Base-by-base conservation (phyloP, 2,797 vertebrate genomes). In the Champsocephalus gunnari region DNA sequence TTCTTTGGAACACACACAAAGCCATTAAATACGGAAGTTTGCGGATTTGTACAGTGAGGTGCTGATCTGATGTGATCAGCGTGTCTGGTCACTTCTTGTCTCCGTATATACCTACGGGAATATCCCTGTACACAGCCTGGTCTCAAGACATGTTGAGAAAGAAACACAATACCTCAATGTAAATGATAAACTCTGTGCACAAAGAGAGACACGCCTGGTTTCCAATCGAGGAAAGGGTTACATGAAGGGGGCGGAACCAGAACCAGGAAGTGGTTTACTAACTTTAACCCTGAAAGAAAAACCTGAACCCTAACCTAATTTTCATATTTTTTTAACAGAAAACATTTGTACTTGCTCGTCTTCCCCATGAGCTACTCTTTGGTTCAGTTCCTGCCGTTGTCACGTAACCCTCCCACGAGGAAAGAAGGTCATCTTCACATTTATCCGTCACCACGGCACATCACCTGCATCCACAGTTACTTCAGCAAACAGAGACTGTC, bases 1-100 rank as follows among this genome's bases (percentile, higher is more conserved):
- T 79, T 93, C 89, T 93, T 94, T 93, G 91, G 92, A 87, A 89
- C 88, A 88, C 50, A 50, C 44, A 84, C 28, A 72, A 71, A 81
- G 19, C 41, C 55, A 69, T 81, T 89, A 84, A 89, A 87, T 80
- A 83, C 85, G 32, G 44, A 86, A 84, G 53, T 62, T 82, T 78
- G 57, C 59, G 62, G 56, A 75, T 81, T 83, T 80, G 59, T 77
- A 76, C 64, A 69, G 67, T 62, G 41, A 64, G 72, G 50, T 57
- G 79, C 80, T 70, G 80, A 61, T 70, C 61, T 65, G 70, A 61
- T 60, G 49, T 63, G 81, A 88, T 85, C 69, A 67, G 74, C 77
- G 76, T 4, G n/a, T 83, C 62, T 61, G 53, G 24, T 82, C 58
- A 67, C 55, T 59, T 56, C 62, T 73, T 60, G 48, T 85, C 63